Evolutionary conservation across 2,888 invertebrate genomes (phyloP).

Genomic region (Allygus modestus): DNA sequence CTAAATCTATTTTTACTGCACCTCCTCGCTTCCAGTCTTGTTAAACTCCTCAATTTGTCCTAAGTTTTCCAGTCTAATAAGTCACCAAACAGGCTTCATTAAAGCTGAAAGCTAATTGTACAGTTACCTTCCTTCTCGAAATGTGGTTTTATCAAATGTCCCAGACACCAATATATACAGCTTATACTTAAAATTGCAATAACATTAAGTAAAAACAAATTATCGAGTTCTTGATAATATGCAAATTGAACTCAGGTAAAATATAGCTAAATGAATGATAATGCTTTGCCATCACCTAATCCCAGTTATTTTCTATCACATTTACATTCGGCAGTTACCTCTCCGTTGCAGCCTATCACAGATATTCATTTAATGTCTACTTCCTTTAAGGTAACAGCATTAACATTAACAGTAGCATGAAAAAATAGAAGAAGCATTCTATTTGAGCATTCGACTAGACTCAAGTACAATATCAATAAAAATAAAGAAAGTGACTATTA

Average conservation of each 20-base stretch:
- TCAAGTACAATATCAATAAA: background rate
- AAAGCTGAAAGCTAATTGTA: no score
- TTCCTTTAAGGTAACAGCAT: background rate
- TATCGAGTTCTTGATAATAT: background rate
- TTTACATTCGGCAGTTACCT: constrained; percentile 27
- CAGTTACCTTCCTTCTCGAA: no score
- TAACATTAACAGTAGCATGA: background rate
- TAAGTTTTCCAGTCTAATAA: no score
- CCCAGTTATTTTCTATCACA: constrained; percentile 28
- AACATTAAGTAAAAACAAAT: no score
- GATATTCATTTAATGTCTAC: background rate
- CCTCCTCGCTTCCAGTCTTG: no score
- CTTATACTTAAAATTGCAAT: no score
- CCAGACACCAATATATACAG: no score
- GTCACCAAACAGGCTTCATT: no score
- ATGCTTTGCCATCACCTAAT: background rate
- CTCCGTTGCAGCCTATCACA: constrained; percentile 9
- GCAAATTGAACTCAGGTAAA: background rate
- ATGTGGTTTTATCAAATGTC: no score
- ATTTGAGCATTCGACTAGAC: constrained; percentile 11
- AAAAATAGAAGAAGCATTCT: background rate
- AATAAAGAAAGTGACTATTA: background rate
- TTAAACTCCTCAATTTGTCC: no score
- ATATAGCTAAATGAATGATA: background rate
- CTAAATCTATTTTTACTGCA: no score